Percentiles rank a stretch among this genome's conserved stretches.
These are phyloP conservation scores for Peromyscus maniculatus DNA, from an alignment of 2,113 vertebrate species.

Conservation along the genomic window DNA sequence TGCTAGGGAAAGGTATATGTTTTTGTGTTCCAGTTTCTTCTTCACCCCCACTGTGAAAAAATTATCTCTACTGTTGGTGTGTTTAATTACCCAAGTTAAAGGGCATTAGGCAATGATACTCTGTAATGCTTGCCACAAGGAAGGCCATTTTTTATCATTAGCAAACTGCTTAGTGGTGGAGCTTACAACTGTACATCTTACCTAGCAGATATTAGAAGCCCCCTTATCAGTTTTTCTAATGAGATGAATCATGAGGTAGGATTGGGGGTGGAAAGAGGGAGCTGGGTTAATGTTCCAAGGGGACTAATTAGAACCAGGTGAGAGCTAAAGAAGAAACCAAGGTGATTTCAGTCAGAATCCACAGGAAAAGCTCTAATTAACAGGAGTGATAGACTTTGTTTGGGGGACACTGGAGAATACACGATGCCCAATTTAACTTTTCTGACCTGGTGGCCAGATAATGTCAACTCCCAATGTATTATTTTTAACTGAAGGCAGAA, in stretches of 20 bases:
- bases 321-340: slow-evolving; percentile 90
- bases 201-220: slow-evolving; percentile 87
- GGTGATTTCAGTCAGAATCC: slow-evolving; percentile 93
- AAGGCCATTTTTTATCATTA: slow-evolving; percentile 81
- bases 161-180: slow-evolving; percentile 79
- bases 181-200: slow-evolving; percentile 76
- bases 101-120: slow-evolving; percentile 80
- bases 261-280: slow-evolving; percentile 88
- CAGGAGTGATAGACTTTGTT: slow-evolving; percentile 95
- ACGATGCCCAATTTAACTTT: slow-evolving; percentile 88
- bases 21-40: slow-evolving; percentile 65
- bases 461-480: slow-evolving; percentile 74
- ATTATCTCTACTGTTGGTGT: slow-evolving; percentile 81
- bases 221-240: slow-evolving; percentile 93
- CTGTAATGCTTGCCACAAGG: slow-evolving; percentile 77
- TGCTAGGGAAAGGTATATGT: slow-evolving; percentile 37
- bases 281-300: slow-evolving; percentile 93
- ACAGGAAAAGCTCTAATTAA: slow-evolving; percentile 95
- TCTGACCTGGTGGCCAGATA: slow-evolving; percentile 81
- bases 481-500: slow-evolving; percentile 55
- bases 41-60: slow-evolving; percentile 74
- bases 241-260: slow-evolving; percentile 90
- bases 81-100: slow-evolving; percentile 84
- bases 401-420: slow-evolving; percentile 89
- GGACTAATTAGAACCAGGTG: slow-evolving; percentile 97